Evolutionary conservation across 2,113 vertebrate genomes (phyloP).

Genomic region (Cyanoliseus patagonus): DNA sequence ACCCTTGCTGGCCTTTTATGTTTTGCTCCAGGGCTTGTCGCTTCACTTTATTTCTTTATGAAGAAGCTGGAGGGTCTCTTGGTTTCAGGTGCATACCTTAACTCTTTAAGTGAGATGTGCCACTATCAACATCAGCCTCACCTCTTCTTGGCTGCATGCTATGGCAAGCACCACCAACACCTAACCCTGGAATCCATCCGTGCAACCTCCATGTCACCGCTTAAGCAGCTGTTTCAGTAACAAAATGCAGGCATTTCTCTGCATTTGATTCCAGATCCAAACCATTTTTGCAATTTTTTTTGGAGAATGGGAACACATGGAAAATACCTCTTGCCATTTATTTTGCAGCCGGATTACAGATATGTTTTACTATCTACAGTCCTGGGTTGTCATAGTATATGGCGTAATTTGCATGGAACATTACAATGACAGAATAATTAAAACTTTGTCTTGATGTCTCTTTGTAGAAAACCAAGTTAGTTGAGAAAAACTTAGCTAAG

Average conservation of each 20-base stretch:
- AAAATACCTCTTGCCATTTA: accelerated
- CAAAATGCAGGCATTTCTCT: accelerated
- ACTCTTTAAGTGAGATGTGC: accelerated
- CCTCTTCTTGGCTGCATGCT: neutral
- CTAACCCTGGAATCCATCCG: neutral
- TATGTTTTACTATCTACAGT: accelerated
- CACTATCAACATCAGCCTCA: accelerated
- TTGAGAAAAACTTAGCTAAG: neutral
- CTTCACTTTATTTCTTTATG: neutral
- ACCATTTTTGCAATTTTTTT: accelerated
- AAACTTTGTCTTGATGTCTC: neutral
- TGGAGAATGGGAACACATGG: accelerated
- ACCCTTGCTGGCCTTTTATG: neutral
- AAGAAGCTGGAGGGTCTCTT: neutral
- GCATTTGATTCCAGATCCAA: neutral
- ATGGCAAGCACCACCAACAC: too few relatives aligned
- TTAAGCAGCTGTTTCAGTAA: accelerated
- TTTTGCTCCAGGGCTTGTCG: neutral
- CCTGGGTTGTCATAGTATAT: neutral
- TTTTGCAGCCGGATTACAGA: neutral
- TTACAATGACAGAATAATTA: neutral
- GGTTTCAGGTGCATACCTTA: neutral
- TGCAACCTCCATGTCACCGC: accelerated
- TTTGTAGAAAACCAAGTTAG: neutral
- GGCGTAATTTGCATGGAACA: accelerated